Evolutionary conservation across 2,797 vertebrate genomes (phyloP), one percentile per base, ranked within the genome.

Genomic region (Odontamblyopus lacepedii): DNA sequence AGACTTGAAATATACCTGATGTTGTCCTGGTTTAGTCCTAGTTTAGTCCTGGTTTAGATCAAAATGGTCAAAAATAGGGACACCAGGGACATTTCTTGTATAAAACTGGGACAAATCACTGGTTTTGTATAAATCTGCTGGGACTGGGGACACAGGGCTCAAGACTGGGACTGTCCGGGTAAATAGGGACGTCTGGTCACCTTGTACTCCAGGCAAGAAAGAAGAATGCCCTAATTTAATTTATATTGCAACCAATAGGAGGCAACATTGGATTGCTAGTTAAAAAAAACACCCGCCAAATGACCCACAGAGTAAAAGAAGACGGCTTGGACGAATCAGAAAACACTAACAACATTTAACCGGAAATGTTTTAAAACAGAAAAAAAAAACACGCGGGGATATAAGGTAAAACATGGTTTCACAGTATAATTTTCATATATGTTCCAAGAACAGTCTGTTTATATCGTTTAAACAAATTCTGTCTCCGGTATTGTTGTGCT

Each of bases 311-410:
- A 53, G 62, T 63, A 79, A 87, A 90, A 89, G 89, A 90, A 75
- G 83, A 83, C 3, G 0, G 0, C 5, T 23, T 72, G 5, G 27
- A 66, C 79, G 85, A 89, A 90, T 89, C 80, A 88, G 2, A 78
- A 48, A 0, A 12, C 50, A 26, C 4, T 6, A 26, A 0, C 61
- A 15, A 27, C 3, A 23, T 6, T 23, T 1, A 61, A 16, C 60
- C 74, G 72, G 81, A 83, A 86, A 8, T 35, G 0, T 63, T 2
- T 23, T 55, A 7, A 6, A 48, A 53, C 60, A 32, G 27, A 30
- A 32, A 61, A 29, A 61, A 29, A 32, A 61, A 30, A 32, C 9
- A 57, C 23, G 9, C n/a, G 0, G 3, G 19, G 18, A 19, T 23
- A 5, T 7, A 6, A 57, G 19, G 55, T 23, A 26, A 57, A 23